Evolutionary conservation across 1,140 invertebrate genomes (phyloP), one percentile per base, ranked within the genome.

Genomic region (Aphidius gifuensis): DNA sequence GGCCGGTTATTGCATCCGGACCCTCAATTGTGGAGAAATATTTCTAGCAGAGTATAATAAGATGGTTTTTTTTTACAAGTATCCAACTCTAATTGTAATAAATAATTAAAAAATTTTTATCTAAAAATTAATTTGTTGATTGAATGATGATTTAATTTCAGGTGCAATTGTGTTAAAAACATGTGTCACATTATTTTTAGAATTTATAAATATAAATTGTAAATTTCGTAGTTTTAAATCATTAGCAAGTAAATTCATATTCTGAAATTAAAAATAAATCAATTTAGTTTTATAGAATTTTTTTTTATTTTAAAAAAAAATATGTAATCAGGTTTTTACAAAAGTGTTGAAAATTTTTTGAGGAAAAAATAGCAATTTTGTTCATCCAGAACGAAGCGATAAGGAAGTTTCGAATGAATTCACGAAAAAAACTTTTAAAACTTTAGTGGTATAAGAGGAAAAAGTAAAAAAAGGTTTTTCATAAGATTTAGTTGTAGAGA

Each of bases 201-300:
- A 69, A 66, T 74, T 74, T 39, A 67, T 53, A 21, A 63, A 75
- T 8, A 63, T 57, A 6, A 75, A 62, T 9, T 61, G 64, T 53
- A 68, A 68, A 7, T 68, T 68, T 32, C 60, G 60, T n/a, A 73
- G 39, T 5, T 40, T 58, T 8, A 75, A 48, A 60, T 75, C 73
- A 42, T 70, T 68, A 4, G 66, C 59, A 38, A 74, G 50, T 6
- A 74, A 60, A 53, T 75, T 74, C 6, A 75, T 60, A 45, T 73
- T 75, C 74, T 75, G 61, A 32, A 69, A 67, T 8, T 54, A 21
- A 48, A 1, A 40, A 66, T 54, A 58, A 9, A 48, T 43, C 40
- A 57, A 51, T 43, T 32, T 9, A 48, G 11, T n/a, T 49, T 44
- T 54, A 44, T 46, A 11, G 9, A 8, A 8, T 23, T 50, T 21